Evolutionary conservation across 2,113 vertebrate genomes (phyloP), one percentile per base, ranked within the genome.

Genomic region (Psophia crepitans): DNA sequence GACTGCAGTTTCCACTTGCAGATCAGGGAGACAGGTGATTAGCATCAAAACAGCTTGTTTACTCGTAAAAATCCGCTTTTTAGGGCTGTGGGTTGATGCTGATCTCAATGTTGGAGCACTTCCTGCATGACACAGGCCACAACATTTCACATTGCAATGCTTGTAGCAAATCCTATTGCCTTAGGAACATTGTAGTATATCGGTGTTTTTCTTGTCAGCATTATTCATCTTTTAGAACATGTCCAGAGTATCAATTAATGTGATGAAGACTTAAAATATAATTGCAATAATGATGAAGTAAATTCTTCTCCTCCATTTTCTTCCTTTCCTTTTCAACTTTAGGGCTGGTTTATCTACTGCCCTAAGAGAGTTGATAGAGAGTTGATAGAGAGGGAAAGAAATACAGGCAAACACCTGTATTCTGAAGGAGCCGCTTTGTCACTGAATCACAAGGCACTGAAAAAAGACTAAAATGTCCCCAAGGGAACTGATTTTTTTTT

Each of bases 401-500:
- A 58, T 32, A 32, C 1, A 32, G 12, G 13, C 13, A 81, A 93
- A 63, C 30, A 43, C 11, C 0, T 0, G 0, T 44, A 23, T 51
- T 81, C 24, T 70, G 49, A n/a, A 90, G 44, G 24, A 57, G 20
- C 3, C 77, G 14, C 37, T 69, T 89, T 81, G 32, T 81, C 41
- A 18, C 28, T 32, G 44, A 74, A 66, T 74, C 37, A 44, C 7
- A 46, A 14, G 12, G 20, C 30, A 58, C 24, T n/a, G 13, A 51
- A 54, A 11, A 68, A 86, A 71, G 2, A 6, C 27, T 57, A 64
- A 74, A 81, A 61, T 39, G 8, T 30, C 6, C 14, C 3, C 8
- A 5, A 3, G 6, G 6, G 2, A 3, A 27, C 3, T 14, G 3
- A 23, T 8, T 24, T 35, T 24, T 74, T 20, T 35, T 21, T 73